Conservation (phyloP, 2,888 invertebrate genomes). For the Pristionchus exspectatus region DNA sequence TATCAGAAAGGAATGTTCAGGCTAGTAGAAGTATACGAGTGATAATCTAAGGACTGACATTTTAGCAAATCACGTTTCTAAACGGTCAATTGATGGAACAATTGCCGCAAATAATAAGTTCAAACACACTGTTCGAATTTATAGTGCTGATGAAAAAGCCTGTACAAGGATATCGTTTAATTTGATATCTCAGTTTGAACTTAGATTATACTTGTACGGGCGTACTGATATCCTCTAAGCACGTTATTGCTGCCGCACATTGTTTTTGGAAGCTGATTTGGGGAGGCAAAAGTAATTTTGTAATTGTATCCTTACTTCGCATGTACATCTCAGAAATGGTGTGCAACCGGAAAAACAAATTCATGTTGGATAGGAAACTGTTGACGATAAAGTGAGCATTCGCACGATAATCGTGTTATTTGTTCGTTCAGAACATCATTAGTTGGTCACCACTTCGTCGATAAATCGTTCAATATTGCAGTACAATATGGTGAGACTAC, state of each 20-base stretch:
- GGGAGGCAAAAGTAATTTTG: neutral
- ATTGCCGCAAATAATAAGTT: neutral
- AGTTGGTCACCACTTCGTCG: neutral
- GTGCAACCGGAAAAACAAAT: neutral
- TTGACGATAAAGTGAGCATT: neutral
- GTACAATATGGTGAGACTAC: neutral
- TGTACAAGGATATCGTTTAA: too few species aligned
- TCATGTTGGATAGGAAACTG: neutral
- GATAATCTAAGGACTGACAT: neutral
- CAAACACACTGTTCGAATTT: neutral
- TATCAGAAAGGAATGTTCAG: neutral
- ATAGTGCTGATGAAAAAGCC: too few species aligned
- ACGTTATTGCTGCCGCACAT: neutral
- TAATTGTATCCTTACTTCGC: neutral
- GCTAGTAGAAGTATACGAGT: neutral
- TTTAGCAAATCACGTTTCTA: neutral
- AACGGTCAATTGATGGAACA: neutral
- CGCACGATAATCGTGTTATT: neutral
- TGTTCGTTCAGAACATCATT: neutral
- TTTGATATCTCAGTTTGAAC: too few species aligned
- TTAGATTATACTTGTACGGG: neutral
- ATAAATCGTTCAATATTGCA: neutral
- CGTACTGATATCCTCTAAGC: neutral
- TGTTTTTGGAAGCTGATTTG: neutral
- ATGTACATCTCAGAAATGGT: neutral